Evolutionary conservation across 2,113 vertebrate species (phyloP).

Genomic region (Microcebus murinus): DNA sequence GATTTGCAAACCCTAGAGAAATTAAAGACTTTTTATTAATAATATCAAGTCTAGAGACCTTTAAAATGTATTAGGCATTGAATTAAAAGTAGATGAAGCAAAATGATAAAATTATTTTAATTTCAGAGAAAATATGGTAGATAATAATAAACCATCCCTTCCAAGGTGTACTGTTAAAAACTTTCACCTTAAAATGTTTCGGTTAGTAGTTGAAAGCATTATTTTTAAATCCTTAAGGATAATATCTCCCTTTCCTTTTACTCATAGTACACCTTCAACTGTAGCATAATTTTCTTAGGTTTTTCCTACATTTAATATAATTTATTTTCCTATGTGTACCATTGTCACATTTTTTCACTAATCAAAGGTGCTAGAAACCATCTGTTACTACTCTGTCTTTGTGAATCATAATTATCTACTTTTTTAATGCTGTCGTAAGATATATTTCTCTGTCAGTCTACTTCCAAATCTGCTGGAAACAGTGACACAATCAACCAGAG

Average conservation of each 20-base stretch:
- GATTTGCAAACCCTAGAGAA: constrained; percentile 47
- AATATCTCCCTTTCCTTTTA: not conserved
- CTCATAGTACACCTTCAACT: not conserved
- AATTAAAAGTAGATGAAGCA: constrained; percentile 51
- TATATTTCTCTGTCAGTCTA: not conserved
- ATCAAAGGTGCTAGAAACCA: not conserved
- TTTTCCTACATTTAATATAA: not conserved
- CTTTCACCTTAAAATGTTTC: not conserved
- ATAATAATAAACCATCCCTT: not conserved
- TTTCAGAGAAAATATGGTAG: constrained; percentile 3
- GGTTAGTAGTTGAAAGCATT: not conserved
- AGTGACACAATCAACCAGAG: not conserved
- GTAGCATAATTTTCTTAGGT: not conserved
- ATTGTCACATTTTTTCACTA: not conserved
- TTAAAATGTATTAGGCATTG: constrained; percentile 2
- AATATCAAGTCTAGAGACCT: not conserved
- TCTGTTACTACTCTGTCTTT: not conserved
- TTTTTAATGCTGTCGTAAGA: not conserved
- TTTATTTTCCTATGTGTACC: not conserved
- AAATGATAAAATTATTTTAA: constrained; percentile 38
- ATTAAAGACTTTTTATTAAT: constrained; percentile 50
- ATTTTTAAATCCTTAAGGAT: not conserved
- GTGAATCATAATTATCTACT: not conserved
- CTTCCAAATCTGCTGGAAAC: not conserved
- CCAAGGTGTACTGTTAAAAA: not conserved